Conservation (phyloP, 2,888 invertebrate genomes). For the Dryadula phaetusa region DNA sequence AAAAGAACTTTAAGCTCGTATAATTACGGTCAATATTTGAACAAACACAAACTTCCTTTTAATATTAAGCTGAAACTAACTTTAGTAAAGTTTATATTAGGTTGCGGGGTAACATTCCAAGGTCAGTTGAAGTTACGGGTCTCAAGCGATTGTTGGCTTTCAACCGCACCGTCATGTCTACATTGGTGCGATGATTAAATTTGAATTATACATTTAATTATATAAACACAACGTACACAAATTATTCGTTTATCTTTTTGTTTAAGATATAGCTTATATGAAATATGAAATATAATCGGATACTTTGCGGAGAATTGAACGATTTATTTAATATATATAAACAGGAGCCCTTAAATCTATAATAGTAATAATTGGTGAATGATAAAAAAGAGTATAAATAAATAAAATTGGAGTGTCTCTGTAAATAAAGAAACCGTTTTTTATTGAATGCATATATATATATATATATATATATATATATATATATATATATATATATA, state of each 20-base stretch:
- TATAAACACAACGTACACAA: neutral
- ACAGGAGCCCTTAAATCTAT: too few relatives aligned
- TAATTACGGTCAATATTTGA: constrained; percentile 29
- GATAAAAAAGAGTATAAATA: too few relatives aligned
- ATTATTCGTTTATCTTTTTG: constrained; percentile 3
- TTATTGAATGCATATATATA: too few relatives aligned
- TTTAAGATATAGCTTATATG: neutral
- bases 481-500: too few relatives aligned
- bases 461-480: too few relatives aligned
- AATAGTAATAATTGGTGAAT: too few relatives aligned
- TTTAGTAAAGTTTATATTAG: constrained; percentile 38
- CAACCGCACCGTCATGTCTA: constrained; percentile 19
- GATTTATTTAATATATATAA: too few relatives aligned
- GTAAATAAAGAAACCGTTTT: too few relatives aligned
- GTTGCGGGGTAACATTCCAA: constrained; percentile 36
- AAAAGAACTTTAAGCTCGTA: constrained; percentile 18
- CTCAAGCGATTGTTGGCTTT: constrained; percentile 32
- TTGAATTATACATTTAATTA: constrained; percentile 19
- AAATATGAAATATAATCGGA: too few relatives aligned
- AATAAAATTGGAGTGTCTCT: too few relatives aligned
- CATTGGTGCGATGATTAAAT: constrained; percentile 24
- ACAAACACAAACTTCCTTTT: constrained; percentile 31
- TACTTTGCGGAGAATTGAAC: too few relatives aligned
- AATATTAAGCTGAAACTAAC: constrained; percentile 37
- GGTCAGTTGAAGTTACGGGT: constrained; percentile 37